Base-by-base conservation (phyloP, 2,113 vertebrate species). In the Amia ocellicauda region DNA sequence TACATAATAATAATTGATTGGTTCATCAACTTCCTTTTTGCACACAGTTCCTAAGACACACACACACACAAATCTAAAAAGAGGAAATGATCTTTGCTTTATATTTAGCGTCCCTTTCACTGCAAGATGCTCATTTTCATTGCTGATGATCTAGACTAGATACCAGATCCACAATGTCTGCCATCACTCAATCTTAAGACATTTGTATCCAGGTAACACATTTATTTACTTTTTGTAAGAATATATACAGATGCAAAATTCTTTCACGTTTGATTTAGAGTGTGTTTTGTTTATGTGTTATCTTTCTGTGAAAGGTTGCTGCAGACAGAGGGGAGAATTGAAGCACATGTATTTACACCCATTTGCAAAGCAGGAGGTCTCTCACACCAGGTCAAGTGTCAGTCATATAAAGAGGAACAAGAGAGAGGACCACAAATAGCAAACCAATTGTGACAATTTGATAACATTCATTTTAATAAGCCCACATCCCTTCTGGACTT, bases 71-170 rank as follows among this genome's bases (percentile, higher is more conserved):
- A 13, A 16, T 17, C 14, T 1, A 29, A 79, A 86, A 89, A 87
- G 87, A 87, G 87, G 86, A 88, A 90, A 86, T 60, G 26, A 9
- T 54, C 40, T 49, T 60, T 66, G 73, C 67, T 83, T 87, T 86
- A 88, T 82, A 83, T 78, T 19, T 70, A 58, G 68, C 70, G 16
- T 49, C 20, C 67, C 72, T 80, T 83, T 80, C 70, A 67, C 63
- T 67, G 7, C 36, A 43, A 55, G 64, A 47, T 60, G 50, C 59
- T 53, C 60, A 29, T 20, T 60, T 63, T 50, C 23, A 69, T 53
- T 31, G 62, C 43, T 20, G 41, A 62, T n/a, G 42, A 45, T 14
- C 5, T 52, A 11, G 17, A 20, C 17, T 26, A 43, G 19, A 10
- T 36, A 28, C 57, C 23, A 22, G 24, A 31, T 53, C 49, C 19